Evolutionary conservation across 2,113 vertebrate genomes (phyloP).

Genomic region (Larimichthys crocea): DNA sequence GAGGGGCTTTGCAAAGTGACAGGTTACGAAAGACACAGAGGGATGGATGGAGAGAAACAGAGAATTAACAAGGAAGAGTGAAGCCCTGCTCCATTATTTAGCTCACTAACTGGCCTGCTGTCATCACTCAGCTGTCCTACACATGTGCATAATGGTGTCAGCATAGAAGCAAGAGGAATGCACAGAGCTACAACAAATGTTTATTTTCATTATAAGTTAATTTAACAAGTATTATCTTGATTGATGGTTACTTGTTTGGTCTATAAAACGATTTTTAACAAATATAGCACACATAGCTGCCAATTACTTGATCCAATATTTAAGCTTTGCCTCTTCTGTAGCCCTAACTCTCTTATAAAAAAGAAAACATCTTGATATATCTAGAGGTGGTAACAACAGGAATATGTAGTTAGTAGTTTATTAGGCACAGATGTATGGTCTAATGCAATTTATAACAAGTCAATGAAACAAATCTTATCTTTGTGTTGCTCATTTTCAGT

Average conservation of each 20-base stretch:
- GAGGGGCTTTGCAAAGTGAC: conserved; percentile 39
- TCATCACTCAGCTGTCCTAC: conserved; percentile 38
- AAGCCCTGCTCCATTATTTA: conserved; percentile 50
- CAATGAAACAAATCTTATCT: neutral
- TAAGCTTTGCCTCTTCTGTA: too few relatives aligned
- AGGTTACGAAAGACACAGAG: conserved; percentile 36
- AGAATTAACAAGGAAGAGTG: conserved; percentile 39
- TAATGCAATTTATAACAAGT: neutral
- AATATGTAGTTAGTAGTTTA: neutral
- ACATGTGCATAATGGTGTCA: neutral
- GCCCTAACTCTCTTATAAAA: neutral
- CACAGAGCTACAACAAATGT: neutral
- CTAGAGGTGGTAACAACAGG: neutral
- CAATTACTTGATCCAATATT: too few relatives aligned
- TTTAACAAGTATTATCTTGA: neutral
- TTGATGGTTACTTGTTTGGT: neutral
- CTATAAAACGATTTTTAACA: too few relatives aligned
- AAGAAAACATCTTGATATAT: neutral
- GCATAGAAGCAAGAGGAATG: neutral
- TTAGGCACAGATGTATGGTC: neutral
- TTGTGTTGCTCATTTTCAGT: neutral
- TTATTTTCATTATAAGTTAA: conserved; percentile 1
- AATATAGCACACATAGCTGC: too few relatives aligned
- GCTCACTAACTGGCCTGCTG: conserved; percentile 47
- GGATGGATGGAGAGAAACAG: conserved; percentile 7